These are phyloP conservation scores for Urocynchramus pylzowi DNA, from an alignment of 2,113 vertebrate genomes.

Conservation along the genomic window DNA sequence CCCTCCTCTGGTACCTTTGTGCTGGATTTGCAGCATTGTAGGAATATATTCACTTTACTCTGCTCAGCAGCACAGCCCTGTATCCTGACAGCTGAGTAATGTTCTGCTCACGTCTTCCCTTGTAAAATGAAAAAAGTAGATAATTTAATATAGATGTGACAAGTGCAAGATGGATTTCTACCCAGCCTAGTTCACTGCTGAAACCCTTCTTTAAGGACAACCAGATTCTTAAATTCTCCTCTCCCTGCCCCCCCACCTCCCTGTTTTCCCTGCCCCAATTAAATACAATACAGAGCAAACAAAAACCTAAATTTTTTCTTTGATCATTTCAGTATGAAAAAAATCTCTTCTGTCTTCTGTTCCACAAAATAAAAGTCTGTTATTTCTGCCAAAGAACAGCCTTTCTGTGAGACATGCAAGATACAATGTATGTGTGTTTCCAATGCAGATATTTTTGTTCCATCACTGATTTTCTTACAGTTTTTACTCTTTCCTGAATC, in stretches of 20 bases:
- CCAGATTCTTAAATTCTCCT: background rate
- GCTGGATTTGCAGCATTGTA: background rate
- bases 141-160: slow-evolving; percentile 68
- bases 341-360: background rate
- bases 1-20: slow-evolving; percentile 22
- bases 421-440: background rate
- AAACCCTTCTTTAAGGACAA: slow-evolving; percentile 32
- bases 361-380: background rate
- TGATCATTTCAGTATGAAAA: background rate
- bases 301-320: background rate
- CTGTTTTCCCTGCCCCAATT: background rate
- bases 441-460: background rate
- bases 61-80: slow-evolving; percentile 20
- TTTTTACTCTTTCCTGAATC: background rate
- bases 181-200: slow-evolving; percentile 14
- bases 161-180: slow-evolving; percentile 55
- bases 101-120: slow-evolving; percentile 53
- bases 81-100: slow-evolving; percentile 58
- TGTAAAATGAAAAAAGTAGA: slow-evolving; percentile 69
- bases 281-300: background rate
- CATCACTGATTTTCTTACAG: background rate
- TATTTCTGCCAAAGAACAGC: background rate
- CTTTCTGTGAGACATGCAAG: background rate
- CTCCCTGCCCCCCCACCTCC: background rate
- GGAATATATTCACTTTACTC: slow-evolving; percentile 5